Percentiles rank a stretch among this genome's conserved stretches.
Evolutionary conservation across 2,888 invertebrate species (phyloP).

Genomic region (Hypsopygia costalis): DNA sequence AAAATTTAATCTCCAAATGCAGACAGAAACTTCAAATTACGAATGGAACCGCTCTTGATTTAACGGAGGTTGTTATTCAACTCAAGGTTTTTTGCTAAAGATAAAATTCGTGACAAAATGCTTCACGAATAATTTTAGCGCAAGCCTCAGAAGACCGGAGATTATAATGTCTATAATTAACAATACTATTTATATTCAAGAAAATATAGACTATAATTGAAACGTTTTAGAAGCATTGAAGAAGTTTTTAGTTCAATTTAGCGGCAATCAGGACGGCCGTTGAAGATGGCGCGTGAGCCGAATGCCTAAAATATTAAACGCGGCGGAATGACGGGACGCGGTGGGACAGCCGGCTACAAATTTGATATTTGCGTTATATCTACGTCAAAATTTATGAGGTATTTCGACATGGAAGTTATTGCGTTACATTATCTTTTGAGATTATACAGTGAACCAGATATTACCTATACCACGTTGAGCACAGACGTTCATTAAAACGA

Average conservation of each 20-base stretch:
- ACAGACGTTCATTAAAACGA: neutral
- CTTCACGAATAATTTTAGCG: conserved; percentile 24
- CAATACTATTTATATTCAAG: conserved; percentile 27
- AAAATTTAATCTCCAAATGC: conserved; percentile 66
- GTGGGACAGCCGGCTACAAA: conserved; percentile 54
- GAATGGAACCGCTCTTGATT: conserved; percentile 35
- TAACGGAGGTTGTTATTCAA: conserved; percentile 27
- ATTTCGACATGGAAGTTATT: conserved; percentile 8
- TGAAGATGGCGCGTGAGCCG: conserved; percentile 75
- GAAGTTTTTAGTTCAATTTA: conserved; percentile 81
- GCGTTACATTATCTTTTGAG: conserved; percentile 7
- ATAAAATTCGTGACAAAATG: conserved; percentile 34
- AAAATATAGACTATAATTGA: conserved; percentile 67
- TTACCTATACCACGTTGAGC: too few relatives aligned
- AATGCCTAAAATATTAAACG: conserved; percentile 77
- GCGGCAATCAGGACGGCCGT: conserved; percentile 79
- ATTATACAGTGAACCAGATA: conserved; percentile 14
- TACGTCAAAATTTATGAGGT: conserved; percentile 30
- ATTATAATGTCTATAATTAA: conserved; percentile 24
- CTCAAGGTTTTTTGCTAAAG: conserved; percentile 27
- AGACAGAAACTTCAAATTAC: conserved; percentile 57
- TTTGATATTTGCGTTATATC: conserved; percentile 56
- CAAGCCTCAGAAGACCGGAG: conserved; percentile 17
- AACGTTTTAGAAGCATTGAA: conserved; percentile 73
- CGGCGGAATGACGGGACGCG: conserved; percentile 54